Percentiles rank a stretch among this genome's conserved stretches.
Evolutionary conservation across 2,797 vertebrate genomes (phyloP).

Genomic region (Thripadectes ignobilis): DNA sequence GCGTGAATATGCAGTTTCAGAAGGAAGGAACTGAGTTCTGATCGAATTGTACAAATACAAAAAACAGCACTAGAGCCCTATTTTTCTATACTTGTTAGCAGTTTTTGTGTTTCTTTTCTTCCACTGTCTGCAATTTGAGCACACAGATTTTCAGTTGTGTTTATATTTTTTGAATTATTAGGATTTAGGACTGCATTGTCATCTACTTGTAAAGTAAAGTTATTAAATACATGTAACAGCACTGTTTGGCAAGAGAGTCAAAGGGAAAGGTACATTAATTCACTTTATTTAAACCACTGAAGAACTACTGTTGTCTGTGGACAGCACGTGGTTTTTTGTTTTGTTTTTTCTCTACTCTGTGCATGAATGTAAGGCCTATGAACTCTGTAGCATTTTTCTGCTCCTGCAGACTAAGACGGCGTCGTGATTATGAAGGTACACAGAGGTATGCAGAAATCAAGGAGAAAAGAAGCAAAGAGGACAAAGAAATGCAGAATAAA

Average conservation of each 20-base stretch:
- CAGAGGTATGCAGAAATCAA: slow-evolving; percentile 75
- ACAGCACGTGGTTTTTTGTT: not conserved
- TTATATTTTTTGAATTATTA: not conserved
- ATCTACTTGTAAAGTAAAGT: not conserved
- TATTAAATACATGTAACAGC: not conserved
- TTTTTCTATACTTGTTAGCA: not conserved
- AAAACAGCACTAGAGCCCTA: not conserved
- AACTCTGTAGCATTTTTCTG: not conserved
- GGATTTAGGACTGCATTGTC: not conserved
- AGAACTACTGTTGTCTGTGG: not conserved
- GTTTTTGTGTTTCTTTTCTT: not conserved
- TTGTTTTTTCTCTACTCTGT: not conserved
- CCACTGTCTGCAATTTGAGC: not conserved
- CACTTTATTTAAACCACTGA: not conserved
- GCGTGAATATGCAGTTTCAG: not conserved
- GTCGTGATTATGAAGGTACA: slow-evolving; percentile 77
- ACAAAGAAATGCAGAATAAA: slow-evolving; percentile 72
- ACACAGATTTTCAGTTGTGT: not conserved
- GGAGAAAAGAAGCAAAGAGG: slow-evolving; percentile 76
- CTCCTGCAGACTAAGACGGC: slow-evolving; percentile 78
- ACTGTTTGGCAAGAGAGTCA: not conserved
- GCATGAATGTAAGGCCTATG: not conserved
- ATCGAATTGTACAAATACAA: not conserved
- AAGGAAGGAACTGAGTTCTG: not conserved
- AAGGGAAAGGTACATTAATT: not conserved